These are phyloP conservation scores for Somateria mollissima DNA, from an alignment of 2,797 vertebrate species.

Conservation along the genomic window DNA sequence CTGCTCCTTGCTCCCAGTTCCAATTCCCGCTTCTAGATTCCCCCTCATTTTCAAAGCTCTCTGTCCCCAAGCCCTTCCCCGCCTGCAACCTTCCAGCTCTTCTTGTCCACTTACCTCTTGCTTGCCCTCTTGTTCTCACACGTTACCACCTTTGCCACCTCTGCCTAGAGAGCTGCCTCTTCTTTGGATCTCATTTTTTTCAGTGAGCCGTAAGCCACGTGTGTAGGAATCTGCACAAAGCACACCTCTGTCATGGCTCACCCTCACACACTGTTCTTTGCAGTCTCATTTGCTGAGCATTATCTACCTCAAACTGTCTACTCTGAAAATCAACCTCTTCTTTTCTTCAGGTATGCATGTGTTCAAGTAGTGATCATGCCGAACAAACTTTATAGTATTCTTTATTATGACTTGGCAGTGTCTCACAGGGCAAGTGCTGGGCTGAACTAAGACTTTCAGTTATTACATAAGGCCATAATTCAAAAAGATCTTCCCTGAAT, in stretches of 20 bases:
- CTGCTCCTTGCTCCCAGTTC: background rate
- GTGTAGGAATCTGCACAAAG: background rate
- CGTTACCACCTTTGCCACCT: background rate
- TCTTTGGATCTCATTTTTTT: background rate
- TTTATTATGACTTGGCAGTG: background rate
- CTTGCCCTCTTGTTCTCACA: background rate
- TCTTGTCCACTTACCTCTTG: background rate
- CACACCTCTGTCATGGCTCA: background rate
- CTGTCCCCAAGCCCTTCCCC: background rate
- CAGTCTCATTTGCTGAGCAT: background rate
- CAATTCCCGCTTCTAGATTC: background rate
- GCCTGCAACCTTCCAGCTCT: background rate
- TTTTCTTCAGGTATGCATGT: background rate
- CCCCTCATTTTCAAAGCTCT: background rate
- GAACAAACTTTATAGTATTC: background rate
- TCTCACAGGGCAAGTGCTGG: background rate
- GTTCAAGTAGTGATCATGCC: background rate
- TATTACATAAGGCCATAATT: background rate
- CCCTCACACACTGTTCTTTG: background rate
- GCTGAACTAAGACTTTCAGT: background rate
- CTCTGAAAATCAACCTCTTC: background rate
- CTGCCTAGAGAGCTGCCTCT: background rate
- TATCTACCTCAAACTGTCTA: background rate
- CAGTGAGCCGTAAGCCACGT: background rate
- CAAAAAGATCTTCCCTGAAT: background rate